Evolutionary conservation across 2,888 invertebrate species (phyloP).

Genomic region (Ptycholaimellus sp.): DNA sequence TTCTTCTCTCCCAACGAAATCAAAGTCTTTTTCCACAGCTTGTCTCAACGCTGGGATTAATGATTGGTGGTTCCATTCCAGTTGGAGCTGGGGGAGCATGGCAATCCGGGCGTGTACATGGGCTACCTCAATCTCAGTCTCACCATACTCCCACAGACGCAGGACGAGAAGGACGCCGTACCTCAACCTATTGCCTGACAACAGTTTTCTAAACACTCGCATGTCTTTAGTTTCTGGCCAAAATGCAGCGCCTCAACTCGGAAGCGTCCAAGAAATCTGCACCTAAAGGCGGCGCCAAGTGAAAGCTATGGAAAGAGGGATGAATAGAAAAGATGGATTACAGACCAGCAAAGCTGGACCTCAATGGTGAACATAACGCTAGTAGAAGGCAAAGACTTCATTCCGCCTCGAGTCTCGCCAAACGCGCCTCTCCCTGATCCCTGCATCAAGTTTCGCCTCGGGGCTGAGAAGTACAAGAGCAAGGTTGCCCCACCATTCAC

Average conservation of each 20-base stretch:
- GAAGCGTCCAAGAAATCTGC: too few relatives aligned
- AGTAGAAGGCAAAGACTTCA: constrained; percentile 69
- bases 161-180: constrained; percentile 43
- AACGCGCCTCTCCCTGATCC: constrained; percentile 31
- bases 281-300: too few relatives aligned
- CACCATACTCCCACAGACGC: constrained; percentile 64
- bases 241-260: too few relatives aligned
- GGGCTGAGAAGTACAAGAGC: constrained; percentile 88
- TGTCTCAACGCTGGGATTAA: too few relatives aligned
- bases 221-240: too few relatives aligned
- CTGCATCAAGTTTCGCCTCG: constrained; percentile 85
- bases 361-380: constrained; percentile 88
- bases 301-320: neutral
- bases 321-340: neutral
- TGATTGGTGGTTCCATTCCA: constrained; percentile 52
- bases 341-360: constrained; percentile 58
- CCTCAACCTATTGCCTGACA: too few relatives aligned
- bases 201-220: too few relatives aligned
- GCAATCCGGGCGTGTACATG: constrained; percentile 41
- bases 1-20: too few relatives aligned
- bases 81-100: constrained; percentile 47
- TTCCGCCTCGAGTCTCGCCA: constrained; percentile 54
- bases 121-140: constrained; percentile 60
- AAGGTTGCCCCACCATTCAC: constrained; percentile 33
- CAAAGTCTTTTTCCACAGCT: too few relatives aligned